Base-by-base conservation (phyloP, 2,113 vertebrate species). In the Zosterops japonicus region DNA sequence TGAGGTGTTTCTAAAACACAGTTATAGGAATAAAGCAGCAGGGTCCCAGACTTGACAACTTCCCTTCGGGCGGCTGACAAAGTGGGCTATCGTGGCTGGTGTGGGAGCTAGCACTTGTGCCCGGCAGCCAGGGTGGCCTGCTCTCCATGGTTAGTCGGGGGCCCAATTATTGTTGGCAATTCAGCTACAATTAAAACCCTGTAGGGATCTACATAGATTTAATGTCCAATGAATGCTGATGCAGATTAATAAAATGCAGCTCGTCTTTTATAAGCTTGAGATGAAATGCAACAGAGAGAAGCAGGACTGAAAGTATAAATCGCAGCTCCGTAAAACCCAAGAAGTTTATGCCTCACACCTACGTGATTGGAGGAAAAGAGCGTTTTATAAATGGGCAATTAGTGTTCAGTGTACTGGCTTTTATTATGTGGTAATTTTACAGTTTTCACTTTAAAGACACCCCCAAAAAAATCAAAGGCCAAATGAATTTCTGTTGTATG, bases 41-140 rank as follows among this genome's bases (percentile, higher is more conserved):
- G 98, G 98, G 97, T 97, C 97, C 95, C 97, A 97, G 97, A 97
- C 97, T 98, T 98, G 98, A 99, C 98, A 98, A 98, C 98, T 96
- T 97, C 97, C 97, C 97, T 98, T 97, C 65, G 91, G 97, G 98
- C 97, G 27, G 95, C 97, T 97, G 98, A 98, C 98, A 97, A 96
- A 98, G 97, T 97, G 97, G 96, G 95, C 98, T 97, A 96, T 98
- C 95, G 53, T 90, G 67, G 96, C 96, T 88, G 94, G 96, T 22
- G 97, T 69, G 95, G 95, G 97, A 98, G 98, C 95, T 64, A 80
- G 87, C 70, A 64, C 94, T 97, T 93, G 97, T 97, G 97, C 97
- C 98, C 78, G 25, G 95, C 98, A 97, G 95, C 35, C 20, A 95
- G 97, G 98, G 97, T 97, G 98, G 98, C 97, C 98, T 91, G 94